phyloP scores from a whole-genome alignment of 1,140 invertebrate species.

The Zelostemma sp. region DNA sequence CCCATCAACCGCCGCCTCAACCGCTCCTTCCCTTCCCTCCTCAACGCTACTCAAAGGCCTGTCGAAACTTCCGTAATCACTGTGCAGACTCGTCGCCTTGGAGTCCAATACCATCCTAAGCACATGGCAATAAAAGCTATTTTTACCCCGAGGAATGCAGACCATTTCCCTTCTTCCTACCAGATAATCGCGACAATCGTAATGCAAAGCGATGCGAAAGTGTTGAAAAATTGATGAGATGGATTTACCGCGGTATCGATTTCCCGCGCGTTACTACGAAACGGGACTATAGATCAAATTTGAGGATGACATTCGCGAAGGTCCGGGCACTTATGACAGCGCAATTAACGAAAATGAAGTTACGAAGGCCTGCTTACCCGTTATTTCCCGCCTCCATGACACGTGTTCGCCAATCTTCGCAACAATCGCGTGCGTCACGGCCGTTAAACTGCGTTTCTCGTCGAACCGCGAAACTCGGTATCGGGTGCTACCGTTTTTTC shows the following conservation, averaged over 20 bases:
- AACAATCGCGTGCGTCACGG: too few relatives aligned
- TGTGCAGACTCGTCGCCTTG: slow-evolving; percentile 69
- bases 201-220: background rate
- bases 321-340: background rate
- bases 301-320: slow-evolving; percentile 8
- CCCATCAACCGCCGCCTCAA: slow-evolving; percentile 63
- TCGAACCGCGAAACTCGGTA: too few relatives aligned
- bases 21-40: slow-evolving; percentile 59
- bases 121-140: background rate
- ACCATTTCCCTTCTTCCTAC: background rate
- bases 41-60: slow-evolving; percentile 59
- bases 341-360: too few relatives aligned
- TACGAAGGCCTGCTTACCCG: too few relatives aligned
- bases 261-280: background rate
- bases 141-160: background rate
- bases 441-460: too few relatives aligned
- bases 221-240: background rate
- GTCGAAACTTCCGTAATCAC: slow-evolving; percentile 73
- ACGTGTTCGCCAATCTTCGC: too few relatives aligned
- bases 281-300: slow-evolving; percentile 1
- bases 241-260: background rate
- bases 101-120: slow-evolving; percentile 73
- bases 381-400: too few relatives aligned
- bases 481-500: too few relatives aligned
- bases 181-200: background rate